A percentile compares a stretch with the other conserved stretches of the same genome.
Conservation (phyloP, 2,888 invertebrate genomes). For the Digitonthophagus gazella region DNA sequence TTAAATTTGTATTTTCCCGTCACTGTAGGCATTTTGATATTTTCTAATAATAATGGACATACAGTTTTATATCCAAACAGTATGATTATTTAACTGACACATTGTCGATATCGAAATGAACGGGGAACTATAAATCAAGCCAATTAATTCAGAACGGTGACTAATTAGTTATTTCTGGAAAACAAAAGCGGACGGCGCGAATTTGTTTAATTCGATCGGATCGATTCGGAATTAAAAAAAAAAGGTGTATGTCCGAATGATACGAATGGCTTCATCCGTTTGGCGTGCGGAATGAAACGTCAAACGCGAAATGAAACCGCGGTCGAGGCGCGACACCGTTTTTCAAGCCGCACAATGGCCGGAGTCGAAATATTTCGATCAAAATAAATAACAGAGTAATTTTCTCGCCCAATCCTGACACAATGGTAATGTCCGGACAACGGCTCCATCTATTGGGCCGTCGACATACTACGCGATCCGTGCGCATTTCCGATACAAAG, state of each 20-base stretch:
- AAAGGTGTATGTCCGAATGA: not conserved
- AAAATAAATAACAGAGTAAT: constrained; percentile 12
- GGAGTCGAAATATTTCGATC: constrained; percentile 1
- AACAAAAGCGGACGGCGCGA: not conserved
- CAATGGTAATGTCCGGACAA: constrained; percentile 3
- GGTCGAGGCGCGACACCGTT: too few species aligned
- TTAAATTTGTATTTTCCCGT: too few species aligned
- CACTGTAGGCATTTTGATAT: too few species aligned
- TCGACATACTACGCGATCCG: not conserved
- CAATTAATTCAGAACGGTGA: not conserved
- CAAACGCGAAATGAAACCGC: constrained; percentile 9
- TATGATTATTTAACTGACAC: not conserved
- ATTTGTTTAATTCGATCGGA: not conserved
- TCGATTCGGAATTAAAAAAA: not conserved
- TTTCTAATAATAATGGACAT: not conserved
- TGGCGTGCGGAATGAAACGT: constrained; percentile 6
- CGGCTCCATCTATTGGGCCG: constrained; percentile 1
- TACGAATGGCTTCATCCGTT: not conserved
- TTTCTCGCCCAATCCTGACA: constrained; percentile 1
- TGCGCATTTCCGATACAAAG: not conserved
- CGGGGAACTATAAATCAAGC: not conserved
- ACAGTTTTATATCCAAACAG: not conserved
- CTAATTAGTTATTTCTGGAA: not conserved
- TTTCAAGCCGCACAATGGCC: constrained; percentile 1
- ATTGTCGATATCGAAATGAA: not conserved